These are phyloP conservation scores for Actinemys pallida DNA, from an alignment of 2,113 vertebrate species.

Conservation along the genomic window DNA sequence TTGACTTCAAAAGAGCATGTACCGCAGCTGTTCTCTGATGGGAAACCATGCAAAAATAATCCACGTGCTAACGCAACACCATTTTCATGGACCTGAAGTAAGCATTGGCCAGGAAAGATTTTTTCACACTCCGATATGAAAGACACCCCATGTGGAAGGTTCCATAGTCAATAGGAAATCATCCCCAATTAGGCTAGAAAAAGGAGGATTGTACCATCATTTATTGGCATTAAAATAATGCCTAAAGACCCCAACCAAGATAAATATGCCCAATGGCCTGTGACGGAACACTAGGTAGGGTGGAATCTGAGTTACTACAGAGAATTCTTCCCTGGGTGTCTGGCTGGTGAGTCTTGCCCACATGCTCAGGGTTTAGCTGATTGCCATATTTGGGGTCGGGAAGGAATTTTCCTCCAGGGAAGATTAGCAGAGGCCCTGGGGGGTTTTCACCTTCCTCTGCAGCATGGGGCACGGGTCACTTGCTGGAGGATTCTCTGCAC, in stretches of 20 bases:
- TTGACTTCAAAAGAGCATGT: not conserved
- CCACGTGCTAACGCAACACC: not conserved
- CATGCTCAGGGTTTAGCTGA: no score
- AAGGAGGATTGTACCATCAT: not conserved
- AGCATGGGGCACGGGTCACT: no score
- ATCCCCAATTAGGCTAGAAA: not conserved
- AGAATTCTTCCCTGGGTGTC: no score
- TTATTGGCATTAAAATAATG: not conserved
- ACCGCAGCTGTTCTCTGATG: not conserved
- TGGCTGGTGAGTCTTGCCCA: no score
- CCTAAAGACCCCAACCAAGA: not conserved
- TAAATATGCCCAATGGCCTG: not conserved
- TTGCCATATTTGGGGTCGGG: no score
- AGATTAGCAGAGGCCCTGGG: no score
- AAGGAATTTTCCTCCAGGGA: no score
- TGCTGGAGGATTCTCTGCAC: no score
- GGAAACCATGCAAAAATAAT: constrained; percentile 6
- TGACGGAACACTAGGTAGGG: no score
- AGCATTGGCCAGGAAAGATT: rapidly evolving
- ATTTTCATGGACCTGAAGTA: not conserved
- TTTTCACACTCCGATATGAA: rapidly evolving
- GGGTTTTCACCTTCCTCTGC: no score
- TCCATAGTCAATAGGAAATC: not conserved
- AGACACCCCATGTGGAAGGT: not conserved
- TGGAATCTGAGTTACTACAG: no score